Percentiles rank a stretch among this genome's conserved stretches.
These are phyloP conservation scores for Brenthis ino DNA, from an alignment of 2,888 invertebrate species.

Conservation along the genomic window DNA sequence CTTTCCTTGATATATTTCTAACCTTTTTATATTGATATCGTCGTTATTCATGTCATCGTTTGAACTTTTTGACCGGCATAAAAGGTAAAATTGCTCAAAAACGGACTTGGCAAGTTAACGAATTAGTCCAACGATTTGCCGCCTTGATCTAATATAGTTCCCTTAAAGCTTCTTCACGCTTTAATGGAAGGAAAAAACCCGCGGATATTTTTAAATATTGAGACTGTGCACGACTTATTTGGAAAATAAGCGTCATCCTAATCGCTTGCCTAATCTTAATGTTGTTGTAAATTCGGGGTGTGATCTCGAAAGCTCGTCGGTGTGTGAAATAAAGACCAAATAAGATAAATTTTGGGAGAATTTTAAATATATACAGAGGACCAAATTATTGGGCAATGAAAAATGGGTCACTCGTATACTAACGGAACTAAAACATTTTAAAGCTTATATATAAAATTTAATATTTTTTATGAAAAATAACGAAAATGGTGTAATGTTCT, in stretches of 20 bases:
- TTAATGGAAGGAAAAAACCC: background rate
- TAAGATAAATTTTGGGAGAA: constrained; percentile 15
- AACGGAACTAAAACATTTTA: constrained; percentile 1
- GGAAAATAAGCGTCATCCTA: constrained; percentile 6
- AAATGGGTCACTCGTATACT: background rate
- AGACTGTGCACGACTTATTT: constrained; percentile 13
- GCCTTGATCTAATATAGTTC: too few species aligned
- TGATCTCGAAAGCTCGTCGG: constrained; percentile 2
- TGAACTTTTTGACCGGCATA: too few species aligned
- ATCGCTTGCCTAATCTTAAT: background rate
- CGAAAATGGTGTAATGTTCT: background rate
- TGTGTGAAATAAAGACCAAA: constrained; percentile 1
- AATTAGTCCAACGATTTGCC: too few species aligned
- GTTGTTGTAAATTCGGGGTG: background rate
- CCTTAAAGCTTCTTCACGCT: too few species aligned
- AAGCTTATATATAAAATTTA: too few species aligned
- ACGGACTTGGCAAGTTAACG: too few species aligned
- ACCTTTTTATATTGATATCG: too few species aligned
- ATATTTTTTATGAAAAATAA: too few species aligned
- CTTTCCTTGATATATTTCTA: too few species aligned
- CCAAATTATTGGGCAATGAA: constrained; percentile 15
- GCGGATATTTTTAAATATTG: constrained; percentile 7
- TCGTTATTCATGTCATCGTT: too few species aligned
- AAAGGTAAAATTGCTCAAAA: too few species aligned
- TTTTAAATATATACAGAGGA: constrained; percentile 21